Conservation (phyloP, 2,113 vertebrate genomes). For the Notiomystis cincta region DNA sequence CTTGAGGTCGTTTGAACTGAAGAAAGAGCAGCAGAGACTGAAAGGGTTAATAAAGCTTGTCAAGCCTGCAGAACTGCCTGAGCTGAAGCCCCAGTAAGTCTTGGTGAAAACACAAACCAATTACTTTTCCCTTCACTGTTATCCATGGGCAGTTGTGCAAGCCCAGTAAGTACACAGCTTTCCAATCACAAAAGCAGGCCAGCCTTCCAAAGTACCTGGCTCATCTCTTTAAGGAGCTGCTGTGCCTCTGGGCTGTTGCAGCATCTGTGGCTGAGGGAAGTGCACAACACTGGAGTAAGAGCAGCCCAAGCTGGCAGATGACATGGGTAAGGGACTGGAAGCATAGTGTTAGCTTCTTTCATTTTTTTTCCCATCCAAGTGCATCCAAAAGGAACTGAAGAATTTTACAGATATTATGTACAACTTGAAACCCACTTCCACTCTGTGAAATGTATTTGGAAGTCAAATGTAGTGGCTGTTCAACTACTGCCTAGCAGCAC, state of each 20-base stretch:
- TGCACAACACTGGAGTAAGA: neutral
- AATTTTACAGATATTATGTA: neutral
- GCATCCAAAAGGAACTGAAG: neutral
- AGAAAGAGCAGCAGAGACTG: constrained; percentile 86
- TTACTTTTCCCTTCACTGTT: neutral
- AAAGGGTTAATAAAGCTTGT: constrained; percentile 87
- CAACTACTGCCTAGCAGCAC: neutral
- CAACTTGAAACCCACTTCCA: neutral
- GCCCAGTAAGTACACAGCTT: neutral
- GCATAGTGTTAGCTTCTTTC: neutral
- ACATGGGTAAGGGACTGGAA: neutral
- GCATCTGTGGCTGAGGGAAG: neutral
- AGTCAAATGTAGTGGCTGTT: neutral
- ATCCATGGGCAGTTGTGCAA: neutral
- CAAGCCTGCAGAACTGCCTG: constrained; percentile 85
- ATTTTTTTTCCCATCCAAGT: neutral
- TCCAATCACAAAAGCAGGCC: neutral
- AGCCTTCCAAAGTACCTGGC: neutral
- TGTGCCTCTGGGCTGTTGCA: neutral
- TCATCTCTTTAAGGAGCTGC: fast-evolving
- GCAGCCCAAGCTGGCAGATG: neutral
- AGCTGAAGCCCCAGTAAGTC: constrained; percentile 82
- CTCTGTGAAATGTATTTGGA: neutral
- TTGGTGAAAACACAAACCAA: neutral
- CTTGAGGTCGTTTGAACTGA: constrained; percentile 83